A percentile compares a stretch with the other conserved stretches of the same genome.
phyloP scores from a whole-genome alignment of 1,140 invertebrate genomes.

The Bombus terrestris region DNA sequence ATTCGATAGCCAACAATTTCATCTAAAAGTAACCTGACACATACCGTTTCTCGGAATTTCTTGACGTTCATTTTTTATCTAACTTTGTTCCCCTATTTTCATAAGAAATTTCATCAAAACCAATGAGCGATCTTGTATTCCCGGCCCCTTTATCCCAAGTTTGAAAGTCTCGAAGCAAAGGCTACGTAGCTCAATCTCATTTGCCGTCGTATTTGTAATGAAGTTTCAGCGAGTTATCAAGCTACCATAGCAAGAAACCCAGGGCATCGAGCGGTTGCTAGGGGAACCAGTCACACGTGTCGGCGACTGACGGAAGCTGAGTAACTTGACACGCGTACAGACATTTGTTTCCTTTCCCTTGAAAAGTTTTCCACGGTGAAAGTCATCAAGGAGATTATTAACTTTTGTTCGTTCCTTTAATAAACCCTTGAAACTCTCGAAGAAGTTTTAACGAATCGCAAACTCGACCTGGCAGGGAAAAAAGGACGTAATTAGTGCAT shows the following conservation, averaged over 20 bases:
- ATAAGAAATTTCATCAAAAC: background rate
- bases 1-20: too few relatives aligned
- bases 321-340: background rate
- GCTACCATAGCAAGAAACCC: conserved; percentile 30
- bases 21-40: too few relatives aligned
- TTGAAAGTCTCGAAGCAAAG: background rate
- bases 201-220: conserved; percentile 37
- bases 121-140: background rate
- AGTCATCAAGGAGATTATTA: background rate
- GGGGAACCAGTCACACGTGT: conserved; percentile 33
- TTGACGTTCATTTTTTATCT: background rate
- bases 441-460: too few relatives aligned
- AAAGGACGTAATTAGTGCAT: too few relatives aligned
- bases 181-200: conserved; percentile 16
- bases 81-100: too few relatives aligned
- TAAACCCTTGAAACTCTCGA: background rate
- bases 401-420: background rate
- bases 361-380: background rate
- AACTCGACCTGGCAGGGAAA: background rate
- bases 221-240: conserved; percentile 43
- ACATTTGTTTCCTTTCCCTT: background rate
- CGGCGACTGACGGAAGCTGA: background rate
- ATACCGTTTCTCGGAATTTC: background rate
- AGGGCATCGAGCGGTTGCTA: conserved; percentile 27
- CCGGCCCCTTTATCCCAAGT: background rate